phyloP scores from a whole-genome alignment of 2,113 vertebrate species.

The Protobothrops flavoviridis region DNA sequence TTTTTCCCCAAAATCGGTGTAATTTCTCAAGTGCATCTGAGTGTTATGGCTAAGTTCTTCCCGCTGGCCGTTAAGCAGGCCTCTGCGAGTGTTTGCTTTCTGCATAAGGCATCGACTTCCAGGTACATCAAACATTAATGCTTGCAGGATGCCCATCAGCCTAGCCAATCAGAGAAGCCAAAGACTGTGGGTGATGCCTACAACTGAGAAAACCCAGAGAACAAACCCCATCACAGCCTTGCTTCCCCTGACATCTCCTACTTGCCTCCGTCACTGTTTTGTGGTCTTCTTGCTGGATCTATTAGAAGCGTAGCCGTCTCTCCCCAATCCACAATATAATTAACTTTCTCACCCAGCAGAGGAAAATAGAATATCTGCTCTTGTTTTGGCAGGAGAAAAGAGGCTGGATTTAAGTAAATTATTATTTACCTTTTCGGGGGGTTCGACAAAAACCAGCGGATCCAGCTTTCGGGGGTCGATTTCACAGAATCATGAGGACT shows the following conservation, averaged over 20 bases:
- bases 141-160: background rate
- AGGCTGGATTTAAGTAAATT: conserved; percentile 18
- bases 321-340: background rate
- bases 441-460: background rate
- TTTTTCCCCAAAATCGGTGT: background rate
- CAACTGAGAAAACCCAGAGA: rapidly evolving
- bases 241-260: background rate
- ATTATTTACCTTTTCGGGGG: conserved; percentile 28
- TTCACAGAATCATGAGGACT: conserved; percentile 42
- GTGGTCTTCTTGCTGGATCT: background rate
- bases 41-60: background rate
- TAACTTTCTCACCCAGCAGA: background rate
- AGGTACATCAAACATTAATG: background rate
- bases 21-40: background rate
- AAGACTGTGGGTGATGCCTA: background rate
- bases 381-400: conserved; percentile 1
- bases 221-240: background rate
- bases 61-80: background rate
- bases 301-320: background rate
- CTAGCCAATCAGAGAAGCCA: background rate
- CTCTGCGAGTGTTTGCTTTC: background rate
- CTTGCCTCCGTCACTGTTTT: too few species aligned
- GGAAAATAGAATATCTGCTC: background rate
- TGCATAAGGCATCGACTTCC: background rate
- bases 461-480: background rate